Base-by-base conservation (phyloP, 2,888 invertebrate species). In the Drosophila anomelani region DNA sequence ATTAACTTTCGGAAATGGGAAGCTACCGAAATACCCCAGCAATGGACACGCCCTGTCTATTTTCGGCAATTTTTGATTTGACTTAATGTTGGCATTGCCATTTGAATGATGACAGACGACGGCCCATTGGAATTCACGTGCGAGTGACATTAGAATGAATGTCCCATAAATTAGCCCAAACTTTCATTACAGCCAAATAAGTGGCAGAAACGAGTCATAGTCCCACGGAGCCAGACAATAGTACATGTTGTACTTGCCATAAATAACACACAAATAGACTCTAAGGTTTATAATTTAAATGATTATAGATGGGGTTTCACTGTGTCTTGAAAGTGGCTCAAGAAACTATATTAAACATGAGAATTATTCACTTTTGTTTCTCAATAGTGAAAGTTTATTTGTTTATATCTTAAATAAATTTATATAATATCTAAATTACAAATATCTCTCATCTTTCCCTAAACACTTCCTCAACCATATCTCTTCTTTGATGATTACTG, bases 101-200 rank as follows among this genome's bases (percentile, higher is more conserved):
- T 73, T 75, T 58, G 57, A 49, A 66, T 75, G 75, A 75, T 66
- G 46, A 73, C 75, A 73, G 66, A 75, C 66, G 64, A 66, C 56
- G 69, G 56, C 46, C 36, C 66, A 72, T 43, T 75, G 73, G 39
- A 53, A 66, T 55, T 72, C 41, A 63, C 38, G 32, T 49, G 43
- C 55, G 55, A 73, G 62, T 73, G 71, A 62, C 71, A 73, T 62
- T 38, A 55, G 49, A 17, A 34, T 20, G 13, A 23, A 34, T 51
- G 70, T n/a, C 72, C 8, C 69, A 60, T 70, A 69, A 68, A 68
- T 68, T 69, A 47, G 47, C 39, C 13, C 4, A 8, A 32, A 38
- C 26, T 36, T 69, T 56, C 56, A 56, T 47, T 47, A 12, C 34
- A 29, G 20, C 32, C 54, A 17, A 63, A 63, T 46, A 62, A 46